Percentiles rank a stretch among this genome's conserved stretches.
These are phyloP conservation scores for Entosphenus tridentatus DNA, from an alignment of 2,113 vertebrate genomes.

Conservation along the genomic window DNA sequence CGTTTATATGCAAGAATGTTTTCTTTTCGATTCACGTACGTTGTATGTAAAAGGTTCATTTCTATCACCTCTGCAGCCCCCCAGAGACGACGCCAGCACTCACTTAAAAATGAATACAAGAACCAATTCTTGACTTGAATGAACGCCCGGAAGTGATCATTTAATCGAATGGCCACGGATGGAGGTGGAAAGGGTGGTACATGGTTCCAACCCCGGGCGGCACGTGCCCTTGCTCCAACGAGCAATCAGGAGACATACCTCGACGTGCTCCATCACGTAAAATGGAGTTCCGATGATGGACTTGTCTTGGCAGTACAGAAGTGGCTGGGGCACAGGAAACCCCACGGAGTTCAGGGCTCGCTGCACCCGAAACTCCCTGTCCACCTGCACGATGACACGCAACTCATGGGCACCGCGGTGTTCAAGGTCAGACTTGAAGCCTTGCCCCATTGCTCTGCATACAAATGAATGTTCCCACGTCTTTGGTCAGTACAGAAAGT, in stretches of 20 bases:
- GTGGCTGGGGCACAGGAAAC: constrained; percentile 58
- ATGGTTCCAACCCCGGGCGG: no score
- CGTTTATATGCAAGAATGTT: no score
- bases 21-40: no score
- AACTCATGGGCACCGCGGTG: background rate
- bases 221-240: no score
- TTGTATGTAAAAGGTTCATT: no score
- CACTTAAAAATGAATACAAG: background rate
- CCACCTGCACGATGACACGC: constrained; percentile 26
- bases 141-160: background rate
- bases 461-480: background rate
- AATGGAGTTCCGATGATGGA: constrained; percentile 67
- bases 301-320: constrained; percentile 39
- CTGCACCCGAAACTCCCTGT: constrained; percentile 60
- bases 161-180: background rate
- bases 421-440: background rate
- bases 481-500: background rate
- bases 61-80: no score
- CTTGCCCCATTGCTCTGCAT: background rate
- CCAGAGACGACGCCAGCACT: no score
- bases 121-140: background rate
- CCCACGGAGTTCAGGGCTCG: constrained; percentile 40
- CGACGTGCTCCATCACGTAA: constrained; percentile 64
- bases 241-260: constrained; percentile 21
- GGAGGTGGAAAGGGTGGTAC: no score